Base-by-base conservation (phyloP, 1,140 invertebrate species). In the Brachionus rotundiformis region DNA sequence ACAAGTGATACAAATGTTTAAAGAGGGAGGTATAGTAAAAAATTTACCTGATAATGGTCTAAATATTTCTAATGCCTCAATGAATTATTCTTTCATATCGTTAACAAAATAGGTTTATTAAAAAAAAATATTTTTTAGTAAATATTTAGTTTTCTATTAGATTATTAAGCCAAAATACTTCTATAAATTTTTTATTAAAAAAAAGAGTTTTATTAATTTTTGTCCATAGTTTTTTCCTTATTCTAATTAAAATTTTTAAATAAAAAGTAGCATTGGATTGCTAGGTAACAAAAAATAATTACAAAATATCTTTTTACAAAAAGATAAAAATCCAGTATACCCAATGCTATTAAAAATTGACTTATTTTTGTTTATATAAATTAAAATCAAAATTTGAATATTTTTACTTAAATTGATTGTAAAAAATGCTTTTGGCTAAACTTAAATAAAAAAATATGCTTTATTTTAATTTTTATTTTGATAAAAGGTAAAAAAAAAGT, bases 61-160 rank as follows among this genome's bases (percentile, higher is more conserved):
- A 11, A 33, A 29, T 63, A 63, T 29, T 63, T 63, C 61, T 29
- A 63, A 63, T 63, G 29, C 25, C 29, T 63, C 61, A 4, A 63
- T 63, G 25, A 29, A 29, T n/a, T 27, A 63, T 33, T 63, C 47
- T 54, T 25, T 16, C 47, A 19, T 54, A 54, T 54, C 47, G 23
- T 19, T 54, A 54, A 19, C 8, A 19, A 25, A 54, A 54, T 54
- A 54, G 23, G 16, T 54, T 54, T 54, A 19, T 19, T 19, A 54
- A 49, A 54, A 19, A 19, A 11, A 10, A 41, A n/a, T n/a, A 13
- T 13, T 54, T 54, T 19, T 54, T 54, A 25, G 47, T 54, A 54
- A 54, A 54, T 54, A 19, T 54, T 54, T 54, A 54, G 2, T 19
- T 54, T 54, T 54, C 47, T 54, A 54, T 54, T 54, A 54, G 47